Evolutionary conservation across 2,113 vertebrate genomes (phyloP).

Genomic region (Clarias macrocephalus): DNA sequence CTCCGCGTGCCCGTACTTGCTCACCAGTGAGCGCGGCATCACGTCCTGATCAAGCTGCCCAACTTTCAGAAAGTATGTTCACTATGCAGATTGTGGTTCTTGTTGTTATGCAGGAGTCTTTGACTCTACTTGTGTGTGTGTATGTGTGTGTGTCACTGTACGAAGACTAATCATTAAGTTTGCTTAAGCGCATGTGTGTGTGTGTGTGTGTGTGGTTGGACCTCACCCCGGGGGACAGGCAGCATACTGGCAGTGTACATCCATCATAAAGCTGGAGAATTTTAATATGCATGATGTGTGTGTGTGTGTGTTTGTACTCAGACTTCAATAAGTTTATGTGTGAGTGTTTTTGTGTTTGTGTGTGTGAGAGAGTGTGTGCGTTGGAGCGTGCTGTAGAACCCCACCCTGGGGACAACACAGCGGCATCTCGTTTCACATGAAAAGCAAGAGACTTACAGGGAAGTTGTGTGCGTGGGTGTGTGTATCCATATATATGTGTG

Average conservation of each 20-base stretch:
- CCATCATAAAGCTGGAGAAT: conserved; percentile 49
- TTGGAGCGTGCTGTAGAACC: conserved; percentile 44
- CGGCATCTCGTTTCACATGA: conserved; percentile 74
- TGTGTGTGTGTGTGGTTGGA: conserved; percentile 40
- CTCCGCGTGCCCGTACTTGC: conserved; percentile 13
- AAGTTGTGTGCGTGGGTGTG: conserved; percentile 43
- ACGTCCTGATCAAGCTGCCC: conserved; percentile 13
- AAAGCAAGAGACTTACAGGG: conserved; percentile 63
- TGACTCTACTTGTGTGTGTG: conserved; percentile 41
- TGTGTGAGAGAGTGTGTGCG: conserved; percentile 43
- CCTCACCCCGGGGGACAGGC: conserved; percentile 45
- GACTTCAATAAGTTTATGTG: conserved; percentile 46
- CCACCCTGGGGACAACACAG: conserved; percentile 68
- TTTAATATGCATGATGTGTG: conserved; percentile 50
- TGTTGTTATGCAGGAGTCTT: conserved; percentile 20
- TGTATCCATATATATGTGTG: neutral
- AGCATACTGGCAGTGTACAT: conserved; percentile 45
- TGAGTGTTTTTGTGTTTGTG: conserved; percentile 39
- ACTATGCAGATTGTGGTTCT: conserved; percentile 36
- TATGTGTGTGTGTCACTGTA: conserved; percentile 23
- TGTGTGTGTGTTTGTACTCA: conserved; percentile 35
- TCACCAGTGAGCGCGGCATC: conserved; percentile 4
- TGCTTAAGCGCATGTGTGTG: neutral
- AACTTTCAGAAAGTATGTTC: conserved; percentile 45
- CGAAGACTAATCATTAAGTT: conserved; percentile 52